Percentiles rank a stretch among this genome's conserved stretches.
phyloP scores from a whole-genome alignment of 2,888 invertebrate genomes.

The Leptinotarsa juncta region DNA sequence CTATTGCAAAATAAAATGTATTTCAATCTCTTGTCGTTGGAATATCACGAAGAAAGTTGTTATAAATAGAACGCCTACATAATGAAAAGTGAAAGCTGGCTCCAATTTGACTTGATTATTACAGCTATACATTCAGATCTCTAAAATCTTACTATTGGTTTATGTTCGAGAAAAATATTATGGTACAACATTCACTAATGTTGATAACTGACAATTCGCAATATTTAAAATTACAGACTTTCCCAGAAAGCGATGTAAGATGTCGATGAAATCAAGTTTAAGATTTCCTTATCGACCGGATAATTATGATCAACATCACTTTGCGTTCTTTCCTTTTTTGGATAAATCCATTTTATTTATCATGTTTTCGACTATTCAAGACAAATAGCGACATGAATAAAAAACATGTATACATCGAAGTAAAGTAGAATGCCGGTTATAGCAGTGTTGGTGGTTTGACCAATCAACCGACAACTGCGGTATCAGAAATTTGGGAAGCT shows the following conservation, averaged over 20 bases:
- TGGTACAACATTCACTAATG: background rate
- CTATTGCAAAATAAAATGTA: constrained; percentile 10
- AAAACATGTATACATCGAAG: no score
- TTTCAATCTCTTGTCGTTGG: constrained; percentile 3
- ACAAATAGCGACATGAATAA: no score
- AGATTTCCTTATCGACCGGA: no score
- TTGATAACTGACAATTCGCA: background rate
- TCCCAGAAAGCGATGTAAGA: background rate
- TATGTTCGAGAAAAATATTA: background rate
- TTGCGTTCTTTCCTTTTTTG: no score
- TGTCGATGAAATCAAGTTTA: background rate
- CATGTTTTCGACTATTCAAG: no score
- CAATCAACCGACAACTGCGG: no score
- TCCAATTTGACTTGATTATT: constrained; percentile 5
- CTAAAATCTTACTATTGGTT: constrained; percentile 4
- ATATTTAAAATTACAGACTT: no score
- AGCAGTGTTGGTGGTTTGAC: no score
- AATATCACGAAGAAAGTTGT: constrained; percentile 17
- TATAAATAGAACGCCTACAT: constrained; percentile 21
- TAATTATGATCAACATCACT: no score
- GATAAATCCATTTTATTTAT: no score
- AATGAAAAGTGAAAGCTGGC: constrained; percentile 17
- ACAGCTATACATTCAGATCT: constrained; percentile 5
- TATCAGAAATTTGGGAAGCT: no score
- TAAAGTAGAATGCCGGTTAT: no score